Base-by-base conservation (phyloP, 2,797 vertebrate genomes). In the Coilia nasus region DNA sequence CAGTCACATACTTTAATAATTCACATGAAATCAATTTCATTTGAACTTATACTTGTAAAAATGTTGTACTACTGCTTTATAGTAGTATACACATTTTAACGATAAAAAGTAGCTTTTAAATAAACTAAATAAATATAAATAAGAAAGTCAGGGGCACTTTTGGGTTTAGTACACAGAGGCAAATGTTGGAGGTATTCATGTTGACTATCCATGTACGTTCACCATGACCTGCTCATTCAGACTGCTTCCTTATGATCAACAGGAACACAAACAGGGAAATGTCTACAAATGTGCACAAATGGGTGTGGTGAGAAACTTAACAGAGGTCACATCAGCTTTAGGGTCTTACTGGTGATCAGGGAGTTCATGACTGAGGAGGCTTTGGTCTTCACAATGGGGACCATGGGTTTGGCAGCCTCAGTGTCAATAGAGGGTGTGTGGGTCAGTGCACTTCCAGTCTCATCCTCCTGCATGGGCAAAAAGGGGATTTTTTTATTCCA, bases 341-440 rank as follows among this genome's bases (percentile, higher is more conserved):
- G 6, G 0, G 84, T 87, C 97, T 98, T 97, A 99, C 98, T 98
- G 93, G 94, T 96, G 92, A 97, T 96, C 50, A 99, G 94, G 60
- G 98, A 97, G 92, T 83, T 98, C 97, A 98, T 96, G 92, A 89
- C 84, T 83, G 94, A 91, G 0, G 93, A 95, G 67, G 95, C 95
- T 93, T 95, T 96, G 82, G 95, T 91, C 93, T 95, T 96, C 83
- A 96, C 93, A 78, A 94, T 92, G 7, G 93, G 93, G 80, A 87
- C 88, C 2, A 89, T 81, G 28, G 93, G 87, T 87, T 90, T 93
- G 23, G 85, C 81, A 60, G 90, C 78, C 0, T 60, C 23, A 44
- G 84, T 2, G 11, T 86, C 82, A 81, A 93, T 93, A 82, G 81
- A 84, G 9, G 86, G 17, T 2, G 67, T 64, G 78, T 35, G 86